Evolutionary conservation across 2,888 invertebrate species (phyloP), one percentile per base, ranked within the genome.

Genomic region (Dicycla oo): DNA sequence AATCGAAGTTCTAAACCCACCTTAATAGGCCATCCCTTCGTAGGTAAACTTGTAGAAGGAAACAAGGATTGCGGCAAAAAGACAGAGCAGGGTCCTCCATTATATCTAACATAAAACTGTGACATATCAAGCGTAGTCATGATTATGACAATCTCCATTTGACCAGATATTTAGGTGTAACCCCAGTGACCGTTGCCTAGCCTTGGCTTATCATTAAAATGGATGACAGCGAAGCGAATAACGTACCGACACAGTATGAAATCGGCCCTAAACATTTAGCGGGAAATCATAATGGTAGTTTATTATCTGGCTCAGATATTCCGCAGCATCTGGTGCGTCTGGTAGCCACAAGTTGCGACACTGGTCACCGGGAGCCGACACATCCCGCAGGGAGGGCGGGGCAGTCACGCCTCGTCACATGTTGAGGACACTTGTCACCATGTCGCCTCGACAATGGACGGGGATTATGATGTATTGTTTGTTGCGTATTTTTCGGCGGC

Each of bases 381-480:
- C 80, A 5, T 26, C 73, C 58, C 75, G 60, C 57, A 26, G 73
- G 38, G 61, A 60, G 45, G 83, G 83, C 70, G 81, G 75, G 64
- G 75, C 73, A 15, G 77, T 67, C 69, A 63, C 81, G 84, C 85
- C 76, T 80, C 71, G 69, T 34, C 81, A 83, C 79, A 80, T 78
- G 69, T 60, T 66, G 75, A 58, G 62, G 45, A 54, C 78, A 78
- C 76, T 84, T 66, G 80, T 65, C 68, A 64, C 60, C 56, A 45
- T 11, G 30, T 47, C 56, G n/a, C 23, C 69, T 23, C 43, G 11
- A 57, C 76, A 56, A 63, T 61, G 51, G 30, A 60, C 49, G 26
- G 13, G 4, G 61, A 34, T 58, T 75, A 69, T 70, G 54, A 70
- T 70, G 23, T 51, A 75, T 78, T 63, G 40, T 40, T 40, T 54